Conservation (phyloP, 2,888 invertebrate species). For the Athrips mouffetella region DNA sequence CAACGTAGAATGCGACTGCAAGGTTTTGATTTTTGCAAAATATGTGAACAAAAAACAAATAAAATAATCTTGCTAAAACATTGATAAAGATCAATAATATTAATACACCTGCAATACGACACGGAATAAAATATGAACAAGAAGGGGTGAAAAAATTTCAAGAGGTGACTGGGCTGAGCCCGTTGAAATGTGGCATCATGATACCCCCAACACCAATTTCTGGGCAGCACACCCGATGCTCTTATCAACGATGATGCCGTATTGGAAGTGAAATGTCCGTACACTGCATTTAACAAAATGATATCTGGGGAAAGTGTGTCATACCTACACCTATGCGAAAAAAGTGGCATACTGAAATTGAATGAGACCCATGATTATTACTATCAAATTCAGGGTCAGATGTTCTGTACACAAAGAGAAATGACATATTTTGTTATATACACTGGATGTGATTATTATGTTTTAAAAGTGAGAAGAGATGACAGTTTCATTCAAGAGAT, state of each 20-base stretch:
- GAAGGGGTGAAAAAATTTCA: not conserved
- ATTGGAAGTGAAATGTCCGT: not conserved
- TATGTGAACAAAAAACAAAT: not conserved
- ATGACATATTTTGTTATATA: not conserved
- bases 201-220: not conserved
- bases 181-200: not conserved
- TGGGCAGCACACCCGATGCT: not conserved
- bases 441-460: not conserved
- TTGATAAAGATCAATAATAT: not conserved
- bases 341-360: not conserved
- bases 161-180: not conserved
- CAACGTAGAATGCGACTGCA: not conserved
- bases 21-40: not conserved
- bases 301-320: not conserved
- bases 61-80: not conserved
- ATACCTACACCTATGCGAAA: not conserved
- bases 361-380: too few relatives aligned
- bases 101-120: not conserved
- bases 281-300: not conserved
- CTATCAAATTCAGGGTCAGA: not conserved
- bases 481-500: not conserved
- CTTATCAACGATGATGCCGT: not conserved
- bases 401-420: not conserved
- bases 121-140: not conserved
- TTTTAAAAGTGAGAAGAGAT: not conserved